Conservation (phyloP, 2,797 vertebrate species). For the Leptoclinus maculatus region DNA sequence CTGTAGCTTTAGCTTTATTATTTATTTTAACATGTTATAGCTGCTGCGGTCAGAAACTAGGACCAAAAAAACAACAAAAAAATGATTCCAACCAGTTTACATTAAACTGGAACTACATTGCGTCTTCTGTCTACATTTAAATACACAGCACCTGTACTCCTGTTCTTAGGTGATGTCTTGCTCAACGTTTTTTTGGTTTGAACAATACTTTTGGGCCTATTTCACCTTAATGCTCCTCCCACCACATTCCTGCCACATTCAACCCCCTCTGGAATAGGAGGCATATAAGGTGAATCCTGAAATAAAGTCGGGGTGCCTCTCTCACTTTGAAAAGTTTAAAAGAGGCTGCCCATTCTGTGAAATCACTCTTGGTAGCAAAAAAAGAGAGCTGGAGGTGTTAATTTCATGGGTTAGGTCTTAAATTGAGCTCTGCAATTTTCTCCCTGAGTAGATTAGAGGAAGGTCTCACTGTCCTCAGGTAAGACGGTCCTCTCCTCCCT, state of each 20-base stretch:
- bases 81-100: neutral
- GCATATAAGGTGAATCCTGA: constrained; percentile 69
- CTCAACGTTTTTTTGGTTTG: constrained; percentile 13
- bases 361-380: constrained; percentile 81
- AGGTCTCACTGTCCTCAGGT: constrained; percentile 84
- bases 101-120: neutral
- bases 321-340: constrained; percentile 80
- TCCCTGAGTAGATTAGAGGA: constrained; percentile 84
- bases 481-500: constrained; percentile 64
- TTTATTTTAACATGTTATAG: too few relatives aligned
- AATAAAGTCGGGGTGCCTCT: constrained; percentile 71
- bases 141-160: neutral
- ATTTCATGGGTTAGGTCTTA: constrained; percentile 89
- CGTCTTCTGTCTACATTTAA: neutral
- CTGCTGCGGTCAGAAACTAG: too few relatives aligned
- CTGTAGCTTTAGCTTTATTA: too few relatives aligned
- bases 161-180: neutral
- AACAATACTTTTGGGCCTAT: constrained; percentile 37
- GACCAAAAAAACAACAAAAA: neutral
- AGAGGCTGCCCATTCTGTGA: constrained; percentile 76
- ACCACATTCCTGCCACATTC: constrained; percentile 21
- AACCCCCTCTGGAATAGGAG: constrained; percentile 38
- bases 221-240: constrained; percentile 37
- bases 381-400: constrained; percentile 85
- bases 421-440: constrained; percentile 86